Base-by-base conservation (phyloP, 2,888 invertebrate genomes). In the Ischnus inquisitorius region DNA sequence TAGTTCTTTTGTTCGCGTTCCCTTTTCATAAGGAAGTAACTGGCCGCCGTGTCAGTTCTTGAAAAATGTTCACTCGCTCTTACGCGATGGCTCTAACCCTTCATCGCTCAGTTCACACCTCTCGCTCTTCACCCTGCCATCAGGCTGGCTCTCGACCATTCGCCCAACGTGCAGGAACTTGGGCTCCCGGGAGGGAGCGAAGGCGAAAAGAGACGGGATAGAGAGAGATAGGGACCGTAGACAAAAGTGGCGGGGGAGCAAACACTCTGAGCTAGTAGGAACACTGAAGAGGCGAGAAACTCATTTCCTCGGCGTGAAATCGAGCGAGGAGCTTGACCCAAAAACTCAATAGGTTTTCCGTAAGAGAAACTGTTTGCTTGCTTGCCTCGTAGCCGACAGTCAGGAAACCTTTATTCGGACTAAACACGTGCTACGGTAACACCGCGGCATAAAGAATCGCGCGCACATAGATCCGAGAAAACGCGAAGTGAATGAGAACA, bases 271-370 rank as follows among this genome's bases (percentile, higher is more conserved):
- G 79, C 71, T 68, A 71, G 79, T 72, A 34, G 62, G 81, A 83
- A 82, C 75, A 76, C 83, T 84, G 84, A 80, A 81, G 85, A 82
- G 83, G 85, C 81, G 87, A 87, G 89, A 86, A 91, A 89, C 89
- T 91, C 90, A 90, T 91, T 91, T 91, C 88, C 90, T 88, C 86
- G 86, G 87, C 82, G 89, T 88, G 88, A 89, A 89, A 90, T 90
- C 88, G 89, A 88, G 90, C 88, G 88, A 85, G 48, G 74, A 76
- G 86, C 79, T 86, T 85, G 88, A 87, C 87, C 88, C 87, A 90
- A 89, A 90, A 90, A 90, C 89, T 85, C 78, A 87, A 88, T 88
- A 88, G 88, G 86, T 90, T 90, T 90, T 88, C 87, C 87, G 48
- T 65, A 72, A 22, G 41, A 64, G 69, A 78, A 81, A 22, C 88